A percentile compares a stretch with the other conserved stretches of the same genome.
Conservation (phyloP, 2,888 invertebrate genomes). For the Hyalella azteca region DNA sequence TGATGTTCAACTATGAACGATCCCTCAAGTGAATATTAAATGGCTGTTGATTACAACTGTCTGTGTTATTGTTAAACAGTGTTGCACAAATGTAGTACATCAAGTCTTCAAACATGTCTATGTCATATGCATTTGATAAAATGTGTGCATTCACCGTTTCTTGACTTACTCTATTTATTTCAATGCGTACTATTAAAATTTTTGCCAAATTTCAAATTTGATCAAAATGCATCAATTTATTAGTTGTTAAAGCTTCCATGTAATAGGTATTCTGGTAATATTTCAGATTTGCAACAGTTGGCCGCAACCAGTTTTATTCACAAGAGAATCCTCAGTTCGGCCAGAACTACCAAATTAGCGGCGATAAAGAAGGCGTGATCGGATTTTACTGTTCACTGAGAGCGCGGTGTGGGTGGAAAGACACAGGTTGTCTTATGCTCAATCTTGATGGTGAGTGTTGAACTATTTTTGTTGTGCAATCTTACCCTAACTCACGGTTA, state of each 20-base stretch:
- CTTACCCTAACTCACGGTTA: no score
- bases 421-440: conserved; percentile 40
- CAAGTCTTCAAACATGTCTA: no score
- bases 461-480: background rate
- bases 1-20: conserved; percentile 19
- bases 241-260: no score
- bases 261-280: background rate
- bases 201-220: no score
- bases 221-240: no score
- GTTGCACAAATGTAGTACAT: no score
- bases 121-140: no score
- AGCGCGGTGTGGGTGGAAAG: conserved; percentile 50
- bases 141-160: no score
- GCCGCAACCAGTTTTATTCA: conserved; percentile 2
- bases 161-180: no score
- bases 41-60: no score
- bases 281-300: background rate
- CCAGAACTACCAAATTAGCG: conserved; percentile 39
- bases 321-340: conserved; percentile 39
- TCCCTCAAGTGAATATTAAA: background rate
- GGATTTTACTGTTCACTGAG: conserved; percentile 53
- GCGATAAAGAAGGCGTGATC: conserved; percentile 46
- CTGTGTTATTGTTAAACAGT: no score
- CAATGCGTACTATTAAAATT: no score
- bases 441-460: conserved; percentile 50